Evolutionary conservation across 2,888 invertebrate genomes (phyloP), one percentile per base, ranked within the genome.

Genomic region (Troilus luridus): DNA sequence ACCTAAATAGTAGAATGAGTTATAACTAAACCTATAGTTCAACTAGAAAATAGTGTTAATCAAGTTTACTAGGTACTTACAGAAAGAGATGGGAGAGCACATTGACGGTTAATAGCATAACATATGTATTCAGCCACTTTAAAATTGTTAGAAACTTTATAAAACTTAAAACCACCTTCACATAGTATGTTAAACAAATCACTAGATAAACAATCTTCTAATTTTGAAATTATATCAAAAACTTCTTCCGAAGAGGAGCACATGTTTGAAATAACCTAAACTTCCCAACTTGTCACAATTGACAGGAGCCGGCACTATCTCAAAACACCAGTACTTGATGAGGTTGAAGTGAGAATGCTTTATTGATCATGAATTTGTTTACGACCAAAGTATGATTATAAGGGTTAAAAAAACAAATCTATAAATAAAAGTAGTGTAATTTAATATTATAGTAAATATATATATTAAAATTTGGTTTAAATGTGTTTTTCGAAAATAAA

Each of bases 221-320:
- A 88, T 59, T 59, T 62, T 10, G 21, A n/a, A 64, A 90, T 90
- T 19, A 90, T 64, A 88, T 90, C 60, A 85, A 90, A 88, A 1
- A 88, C 56, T 24, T 41, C 11, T 41, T 21, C 60, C 17, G 60
- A 56, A 60, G 59, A 62, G 10, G 88, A 90, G 90, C 90, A 90
- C 90, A 90, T 90, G 90, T 90, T 88, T 88, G 9, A 90, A 90
- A 56, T 90, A 90, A 90, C 90, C 90, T 90, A 88, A 90, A 90
- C 90, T 81, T 12, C 41, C 41, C 41, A 14, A 90, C 85, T 90
- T 90, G 90, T 81, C 90, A 90, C 85, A 90, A 81, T 88, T 90
- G 90, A 90, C 90, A 90, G 90, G 64, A 64, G 88, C 90, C 90
- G 90, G 90, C 41, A 90, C 24, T 24, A 62, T 85, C 85, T 72